A percentile compares a stretch with the other conserved stretches of the same genome.
phyloP scores from a whole-genome alignment of 2,888 invertebrate genomes.

The Catotricha subobsoleta region DNA sequence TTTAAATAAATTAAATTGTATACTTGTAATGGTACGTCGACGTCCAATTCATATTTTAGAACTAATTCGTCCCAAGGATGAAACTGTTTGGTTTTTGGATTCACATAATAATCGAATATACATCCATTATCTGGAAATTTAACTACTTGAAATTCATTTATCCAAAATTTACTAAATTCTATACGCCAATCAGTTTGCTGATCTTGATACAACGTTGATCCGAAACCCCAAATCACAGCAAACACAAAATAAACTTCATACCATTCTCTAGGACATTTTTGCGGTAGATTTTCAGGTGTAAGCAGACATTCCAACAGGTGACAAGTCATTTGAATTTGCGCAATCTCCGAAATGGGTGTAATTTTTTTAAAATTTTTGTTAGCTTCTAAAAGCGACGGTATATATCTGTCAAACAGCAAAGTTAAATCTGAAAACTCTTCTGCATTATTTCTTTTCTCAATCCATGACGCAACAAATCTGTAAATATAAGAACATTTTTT shows the following conservation, averaged over 20 bases:
- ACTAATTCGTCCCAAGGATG: slow-evolving; percentile 72
- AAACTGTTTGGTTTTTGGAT: slow-evolving; percentile 67
- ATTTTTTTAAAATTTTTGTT: slow-evolving; percentile 70
- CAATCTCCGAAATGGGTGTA: slow-evolving; percentile 78
- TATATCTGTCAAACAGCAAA: slow-evolving; percentile 86
- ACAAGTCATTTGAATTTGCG: slow-evolving; percentile 79
- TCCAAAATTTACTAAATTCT: slow-evolving; percentile 94
- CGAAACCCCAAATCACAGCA: slow-evolving; percentile 83
- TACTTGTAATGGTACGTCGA: slow-evolving; percentile 74
- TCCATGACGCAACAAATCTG: slow-evolving; percentile 80
- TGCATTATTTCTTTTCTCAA: slow-evolving; percentile 55
- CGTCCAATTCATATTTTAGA: slow-evolving; percentile 57
- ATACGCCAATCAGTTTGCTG: slow-evolving; percentile 79
- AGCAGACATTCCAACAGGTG: slow-evolving; percentile 72
- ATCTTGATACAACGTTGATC: slow-evolving; percentile 79
- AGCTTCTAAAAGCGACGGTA: slow-evolving; percentile 66
- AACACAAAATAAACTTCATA: slow-evolving; percentile 83
- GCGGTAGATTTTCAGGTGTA: slow-evolving; percentile 54
- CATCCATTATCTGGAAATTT: slow-evolving; percentile 72
- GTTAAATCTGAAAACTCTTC: slow-evolving; percentile 55
- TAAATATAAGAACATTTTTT: slow-evolving; percentile 9
- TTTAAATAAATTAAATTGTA: background rate
- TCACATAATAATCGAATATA: slow-evolving; percentile 81
- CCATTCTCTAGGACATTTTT: slow-evolving; percentile 66
- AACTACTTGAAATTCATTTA: slow-evolving; percentile 77